Conservation (phyloP, 2,888 invertebrate genomes). For the Nomada hirtipes region DNA sequence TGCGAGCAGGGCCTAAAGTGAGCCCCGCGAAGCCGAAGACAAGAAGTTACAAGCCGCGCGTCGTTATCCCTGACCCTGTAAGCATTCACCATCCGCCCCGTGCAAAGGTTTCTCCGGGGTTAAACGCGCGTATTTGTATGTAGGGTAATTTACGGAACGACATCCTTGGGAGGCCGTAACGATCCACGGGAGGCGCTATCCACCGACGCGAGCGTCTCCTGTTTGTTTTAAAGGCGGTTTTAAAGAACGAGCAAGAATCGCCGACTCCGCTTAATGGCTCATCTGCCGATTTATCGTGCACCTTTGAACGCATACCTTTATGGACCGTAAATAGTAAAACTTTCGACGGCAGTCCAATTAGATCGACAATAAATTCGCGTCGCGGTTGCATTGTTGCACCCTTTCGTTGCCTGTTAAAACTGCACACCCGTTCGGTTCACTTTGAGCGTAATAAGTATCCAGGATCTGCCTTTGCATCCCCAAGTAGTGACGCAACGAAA, state of each 20-base stretch:
- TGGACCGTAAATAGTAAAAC: slow-evolving; percentile 78
- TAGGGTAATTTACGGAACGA: slow-evolving; percentile 73
- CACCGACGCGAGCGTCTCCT: slow-evolving; percentile 51
- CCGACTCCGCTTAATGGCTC: slow-evolving; percentile 73
- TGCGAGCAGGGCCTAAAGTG: slow-evolving; percentile 19
- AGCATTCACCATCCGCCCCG: slow-evolving; percentile 38
- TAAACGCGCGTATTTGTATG: slow-evolving; percentile 69
- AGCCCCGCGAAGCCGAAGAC: slow-evolving; percentile 33
- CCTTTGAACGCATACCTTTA: slow-evolving; percentile 71
- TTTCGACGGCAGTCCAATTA: slow-evolving; percentile 76
- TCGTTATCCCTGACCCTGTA: slow-evolving; percentile 65
- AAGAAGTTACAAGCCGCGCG: slow-evolving; percentile 53
- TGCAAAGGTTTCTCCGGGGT: slow-evolving; percentile 51
- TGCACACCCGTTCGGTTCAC: neutral
- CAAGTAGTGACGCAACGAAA: neutral
- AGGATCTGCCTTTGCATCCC: no score
- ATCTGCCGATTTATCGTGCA: slow-evolving; percentile 77
- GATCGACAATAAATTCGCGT: slow-evolving; percentile 64
- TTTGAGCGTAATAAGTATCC: slow-evolving; percentile 6
- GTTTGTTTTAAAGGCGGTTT: slow-evolving; percentile 73
- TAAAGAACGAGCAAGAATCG: slow-evolving; percentile 66
- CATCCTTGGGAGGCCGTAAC: slow-evolving; percentile 61
- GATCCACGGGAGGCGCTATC: slow-evolving; percentile 53
- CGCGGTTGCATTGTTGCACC: slow-evolving; percentile 59
- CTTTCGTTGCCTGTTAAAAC: neutral